These are phyloP conservation scores for Hiodon alosoides DNA, from an alignment of 2,113 vertebrate genomes.

Conservation along the genomic window DNA sequence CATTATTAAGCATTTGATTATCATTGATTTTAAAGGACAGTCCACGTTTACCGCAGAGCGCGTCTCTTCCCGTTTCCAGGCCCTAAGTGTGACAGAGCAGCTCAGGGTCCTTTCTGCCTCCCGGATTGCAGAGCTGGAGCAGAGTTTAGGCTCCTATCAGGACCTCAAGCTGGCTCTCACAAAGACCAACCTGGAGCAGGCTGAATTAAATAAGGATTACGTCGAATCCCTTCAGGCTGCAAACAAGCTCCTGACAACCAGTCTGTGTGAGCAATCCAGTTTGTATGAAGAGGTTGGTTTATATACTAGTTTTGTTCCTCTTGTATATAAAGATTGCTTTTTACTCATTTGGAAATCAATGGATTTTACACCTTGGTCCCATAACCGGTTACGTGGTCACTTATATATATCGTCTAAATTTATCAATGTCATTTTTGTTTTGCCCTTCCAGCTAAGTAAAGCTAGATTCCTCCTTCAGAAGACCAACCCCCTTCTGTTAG, in stretches of 20 bases:
- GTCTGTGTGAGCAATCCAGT: slow-evolving; percentile 58
- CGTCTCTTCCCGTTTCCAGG: slow-evolving; percentile 46
- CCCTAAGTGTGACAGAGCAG: slow-evolving; percentile 61
- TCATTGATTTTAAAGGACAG: accelerated
- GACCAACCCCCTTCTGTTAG: slow-evolving; percentile 48
- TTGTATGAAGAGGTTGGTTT: slow-evolving; percentile 58
- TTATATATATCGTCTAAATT: no score
- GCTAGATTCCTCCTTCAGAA: slow-evolving; percentile 55
- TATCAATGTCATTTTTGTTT: not conserved
- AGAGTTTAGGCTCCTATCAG: slow-evolving; percentile 57
- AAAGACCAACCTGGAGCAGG: slow-evolving; percentile 59
- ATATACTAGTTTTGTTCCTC: not conserved
- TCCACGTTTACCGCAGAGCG: accelerated
- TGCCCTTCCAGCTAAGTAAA: slow-evolving; percentile 52
- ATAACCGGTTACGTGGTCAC: no score
- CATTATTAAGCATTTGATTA: not conserved
- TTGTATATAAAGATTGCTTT: not conserved
- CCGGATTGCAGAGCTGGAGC: slow-evolving; percentile 62
- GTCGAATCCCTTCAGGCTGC: slow-evolving; percentile 40
- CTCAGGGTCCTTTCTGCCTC: slow-evolving; percentile 57
- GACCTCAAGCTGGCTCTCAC: slow-evolving; percentile 61
- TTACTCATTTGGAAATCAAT: no score
- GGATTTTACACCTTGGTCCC: no score
- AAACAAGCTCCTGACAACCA: slow-evolving; percentile 42
- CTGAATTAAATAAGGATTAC: slow-evolving; percentile 46